These are phyloP conservation scores for Polypedilum pembai DNA, from an alignment of 1,140 invertebrate species.

Conservation along the genomic window DNA sequence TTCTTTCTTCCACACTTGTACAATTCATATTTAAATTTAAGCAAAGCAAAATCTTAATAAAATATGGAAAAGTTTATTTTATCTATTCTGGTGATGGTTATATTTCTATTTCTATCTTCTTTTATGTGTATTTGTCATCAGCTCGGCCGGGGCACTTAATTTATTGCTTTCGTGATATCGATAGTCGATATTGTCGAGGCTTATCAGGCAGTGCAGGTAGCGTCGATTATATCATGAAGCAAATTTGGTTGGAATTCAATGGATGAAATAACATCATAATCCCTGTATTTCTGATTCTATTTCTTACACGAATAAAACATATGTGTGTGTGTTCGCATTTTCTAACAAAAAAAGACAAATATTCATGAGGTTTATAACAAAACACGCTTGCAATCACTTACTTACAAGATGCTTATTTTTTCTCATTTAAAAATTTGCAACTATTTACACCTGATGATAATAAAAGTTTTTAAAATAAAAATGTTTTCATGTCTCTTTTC, in stretches of 20 bases:
- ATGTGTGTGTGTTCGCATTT: constrained; percentile 28
- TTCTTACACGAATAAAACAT: neutral
- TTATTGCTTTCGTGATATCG: constrained; percentile 43
- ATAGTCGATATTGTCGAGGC: constrained; percentile 44
- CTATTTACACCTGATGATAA: too few relatives aligned
- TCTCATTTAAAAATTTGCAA: too few relatives aligned
- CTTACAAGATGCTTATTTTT: neutral
- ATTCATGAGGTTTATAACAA: neutral
- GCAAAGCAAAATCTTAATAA: neutral
- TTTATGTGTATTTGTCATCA: constrained; percentile 29
- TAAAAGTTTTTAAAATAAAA: too few relatives aligned
- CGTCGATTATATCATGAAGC: constrained; percentile 42
- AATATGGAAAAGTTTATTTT: constrained; percentile 14
- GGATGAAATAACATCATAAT: constrained; percentile 37
- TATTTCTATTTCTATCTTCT: constrained; percentile 9
- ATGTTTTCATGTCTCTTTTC: neutral
- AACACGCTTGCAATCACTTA: constrained; percentile 8
- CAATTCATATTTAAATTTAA: constrained; percentile 16
- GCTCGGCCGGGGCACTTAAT: constrained; percentile 44
- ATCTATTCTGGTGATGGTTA: constrained; percentile 16
- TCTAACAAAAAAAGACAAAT: neutral
- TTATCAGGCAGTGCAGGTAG: constrained; percentile 36
- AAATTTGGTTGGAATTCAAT: constrained; percentile 43
- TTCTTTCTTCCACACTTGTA: neutral
- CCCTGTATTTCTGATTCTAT: neutral